Evolutionary conservation across 2,888 invertebrate genomes (phyloP), one percentile per base, ranked within the genome.

Genomic region (Geotrupes spiniger): DNA sequence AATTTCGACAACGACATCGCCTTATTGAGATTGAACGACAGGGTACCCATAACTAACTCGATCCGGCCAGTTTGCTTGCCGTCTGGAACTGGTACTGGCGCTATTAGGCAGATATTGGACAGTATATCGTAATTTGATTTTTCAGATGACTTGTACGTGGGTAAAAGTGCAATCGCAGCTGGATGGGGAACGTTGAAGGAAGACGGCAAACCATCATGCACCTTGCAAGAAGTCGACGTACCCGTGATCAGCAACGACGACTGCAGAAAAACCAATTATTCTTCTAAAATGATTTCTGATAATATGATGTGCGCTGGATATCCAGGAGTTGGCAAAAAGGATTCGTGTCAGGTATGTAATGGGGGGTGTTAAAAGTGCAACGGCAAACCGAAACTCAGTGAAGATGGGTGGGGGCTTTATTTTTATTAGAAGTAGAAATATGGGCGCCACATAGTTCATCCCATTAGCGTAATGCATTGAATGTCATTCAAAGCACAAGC

Each of bases 1-100:
- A 92, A 90, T 73, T 93, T 92, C 64, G 89, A 92, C 73, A 88
- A 92, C 68, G 92, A 93, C 68, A 89, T 93, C 54, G 91, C 92
- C 0, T 69, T 93, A 43, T 71, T 93, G 47, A 76, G 89, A 25
- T 79, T 93, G 1, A 91, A 91, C 68, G 89, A 90, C 63, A 78
- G 82, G 36, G 89, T 92, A 27, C 86, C 87, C 0, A 81, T 92
- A 50, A 85, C 87, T 1, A 85, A 87, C 53, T 80, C 82, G 42
- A 87, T 92, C 55, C 81, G 87, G 39, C 92, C 92, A 0, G 87
- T 92, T 57, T 93, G 93, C 66, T 74, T 93, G 58, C 92, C 93
- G 3, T 79, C 78, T 46, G 67, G 71, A 41, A 78, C 78, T 68
- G 77, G 89, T 84, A 71, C 76, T 74, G 71, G 10, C 5, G 10